These are phyloP conservation scores for Drosophila nr. fundita DNA, from an alignment of 2,888 invertebrate species.

Conservation along the genomic window DNA sequence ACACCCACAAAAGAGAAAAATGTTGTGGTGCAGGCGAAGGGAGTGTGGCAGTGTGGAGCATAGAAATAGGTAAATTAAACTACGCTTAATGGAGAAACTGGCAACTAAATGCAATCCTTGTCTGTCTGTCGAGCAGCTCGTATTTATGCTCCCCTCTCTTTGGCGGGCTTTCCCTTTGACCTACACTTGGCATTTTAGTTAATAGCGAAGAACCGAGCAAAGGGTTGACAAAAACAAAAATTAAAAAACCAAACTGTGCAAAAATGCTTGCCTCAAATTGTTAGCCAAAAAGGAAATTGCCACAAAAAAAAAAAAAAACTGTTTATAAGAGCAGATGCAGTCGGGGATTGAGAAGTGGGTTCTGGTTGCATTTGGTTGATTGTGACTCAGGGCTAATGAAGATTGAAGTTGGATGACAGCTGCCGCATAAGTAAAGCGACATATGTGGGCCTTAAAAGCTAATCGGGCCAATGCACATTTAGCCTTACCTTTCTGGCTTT, in stretches of 20 bases:
- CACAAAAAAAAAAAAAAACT: not conserved
- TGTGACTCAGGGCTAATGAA: constrained; percentile 68
- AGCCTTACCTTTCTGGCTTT: constrained; percentile 3
- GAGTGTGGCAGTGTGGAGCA: constrained; percentile 1
- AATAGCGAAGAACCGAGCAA: constrained; percentile 63
- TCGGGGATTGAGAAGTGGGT: not conserved
- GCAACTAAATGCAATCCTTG: constrained; percentile 63
- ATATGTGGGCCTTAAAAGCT: constrained; percentile 26
- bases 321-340: not conserved
- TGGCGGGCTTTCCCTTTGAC: constrained; percentile 25
- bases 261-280: constrained; percentile 39
- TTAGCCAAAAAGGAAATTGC: constrained; percentile 27
- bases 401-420: constrained; percentile 57
- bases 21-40: not conserved
- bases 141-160: constrained; percentile 30
- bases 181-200: constrained; percentile 69
- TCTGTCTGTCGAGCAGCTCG: constrained; percentile 49
- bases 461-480: constrained; percentile 43
- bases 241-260: constrained; percentile 33
- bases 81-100: constrained; percentile 45
- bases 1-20: constrained; percentile 6
- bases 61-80: constrained; percentile 49
- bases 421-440: constrained; percentile 20
- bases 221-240: constrained; percentile 25
- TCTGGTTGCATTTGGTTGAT: constrained; percentile 68